Base-by-base conservation (phyloP, 2,797 vertebrate genomes). In the Myotis planiceps region DNA sequence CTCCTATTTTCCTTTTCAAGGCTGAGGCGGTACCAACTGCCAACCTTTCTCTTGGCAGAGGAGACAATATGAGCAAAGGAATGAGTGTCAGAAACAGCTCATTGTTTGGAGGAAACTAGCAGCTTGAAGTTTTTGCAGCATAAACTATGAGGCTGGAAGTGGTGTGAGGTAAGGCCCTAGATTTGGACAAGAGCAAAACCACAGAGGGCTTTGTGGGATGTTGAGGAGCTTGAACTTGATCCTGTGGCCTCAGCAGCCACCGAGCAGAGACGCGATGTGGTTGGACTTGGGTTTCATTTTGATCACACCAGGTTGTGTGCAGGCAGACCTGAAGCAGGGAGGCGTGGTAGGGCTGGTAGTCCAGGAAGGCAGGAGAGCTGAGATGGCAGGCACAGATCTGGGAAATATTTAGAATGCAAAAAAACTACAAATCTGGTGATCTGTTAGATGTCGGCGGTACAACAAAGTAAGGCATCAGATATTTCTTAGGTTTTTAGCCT, bases 71-170 rank as follows among this genome's bases (percentile, higher is more conserved):
- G 21, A 94, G 34, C 90, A 75, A 68, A 72, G 27, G 2, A 58
- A 75, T 3, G 27, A 90, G 29, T 63, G 18, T 82, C 37, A 69
- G 49, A 82, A 60, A 84, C 39, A 93, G 58, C 18, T 72, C 42
- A 32, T 0, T 53, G 27, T 51, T 69, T 75, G 53, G 39, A 76
- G 83, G 51, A 91, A 93, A 66, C 15, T n/a, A 72, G 66, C 49
- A 94, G 49, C 45, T 37, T 84, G 47, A 55, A 81, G 81, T 47
- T 90, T 92, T 68, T 97, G 97, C 92, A 97, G 88, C 60, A 95
- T 58, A 81, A 87, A 88, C 58, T 47, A 72, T 23, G 42, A 96
- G 91, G 60, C 79, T 97, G 85, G 75, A 91, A 94, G 72, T 84
- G 60, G 76, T 82, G 34, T 88, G 63, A 93, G 66, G 72, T 74